These are phyloP conservation scores for Copsychus sechellarum DNA, from an alignment of 2,113 vertebrate species.

Conservation along the genomic window DNA sequence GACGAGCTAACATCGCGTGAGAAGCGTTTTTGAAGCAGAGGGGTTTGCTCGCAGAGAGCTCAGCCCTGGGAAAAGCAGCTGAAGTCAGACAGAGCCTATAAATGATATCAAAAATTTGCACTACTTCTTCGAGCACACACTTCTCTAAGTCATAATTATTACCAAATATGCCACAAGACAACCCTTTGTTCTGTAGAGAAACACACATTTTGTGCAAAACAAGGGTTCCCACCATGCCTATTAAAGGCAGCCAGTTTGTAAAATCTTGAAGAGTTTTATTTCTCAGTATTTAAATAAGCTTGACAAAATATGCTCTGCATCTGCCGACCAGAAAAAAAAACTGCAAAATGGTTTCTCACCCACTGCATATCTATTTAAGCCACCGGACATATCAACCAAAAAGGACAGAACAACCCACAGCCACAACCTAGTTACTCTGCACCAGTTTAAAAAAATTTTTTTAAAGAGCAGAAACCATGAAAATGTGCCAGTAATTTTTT, in stretches of 20 bases:
- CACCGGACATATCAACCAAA: not conserved
- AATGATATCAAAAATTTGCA: not conserved
- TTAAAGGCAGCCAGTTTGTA: not conserved
- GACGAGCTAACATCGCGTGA: not conserved
- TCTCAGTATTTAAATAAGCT: not conserved
- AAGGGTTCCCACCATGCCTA: not conserved
- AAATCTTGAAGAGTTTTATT: conserved; percentile 5
- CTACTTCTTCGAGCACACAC: not conserved
- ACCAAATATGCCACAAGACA: not conserved
- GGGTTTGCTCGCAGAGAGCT: not conserved
- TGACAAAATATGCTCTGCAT: conserved; percentile 32
- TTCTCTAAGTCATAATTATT: conserved; percentile 34
- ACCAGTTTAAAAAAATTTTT: conserved; percentile 14
- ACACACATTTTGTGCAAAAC: not conserved
- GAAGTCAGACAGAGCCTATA: not conserved
- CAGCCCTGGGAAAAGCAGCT: not conserved
- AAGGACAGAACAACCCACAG: not conserved
- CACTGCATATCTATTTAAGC: not conserved
- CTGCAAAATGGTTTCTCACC: conserved; percentile 21
- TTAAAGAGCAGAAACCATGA: conserved; percentile 43
- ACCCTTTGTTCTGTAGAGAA: not conserved
- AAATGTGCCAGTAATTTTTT: not conserved
- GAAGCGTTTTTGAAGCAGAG: not conserved
- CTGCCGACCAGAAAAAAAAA: not conserved
- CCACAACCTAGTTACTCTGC: not conserved